A percentile compares a stretch with the other conserved stretches of the same genome.
phyloP scores from a whole-genome alignment of 2,888 invertebrate species.

The Cerceris rybyensis region DNA sequence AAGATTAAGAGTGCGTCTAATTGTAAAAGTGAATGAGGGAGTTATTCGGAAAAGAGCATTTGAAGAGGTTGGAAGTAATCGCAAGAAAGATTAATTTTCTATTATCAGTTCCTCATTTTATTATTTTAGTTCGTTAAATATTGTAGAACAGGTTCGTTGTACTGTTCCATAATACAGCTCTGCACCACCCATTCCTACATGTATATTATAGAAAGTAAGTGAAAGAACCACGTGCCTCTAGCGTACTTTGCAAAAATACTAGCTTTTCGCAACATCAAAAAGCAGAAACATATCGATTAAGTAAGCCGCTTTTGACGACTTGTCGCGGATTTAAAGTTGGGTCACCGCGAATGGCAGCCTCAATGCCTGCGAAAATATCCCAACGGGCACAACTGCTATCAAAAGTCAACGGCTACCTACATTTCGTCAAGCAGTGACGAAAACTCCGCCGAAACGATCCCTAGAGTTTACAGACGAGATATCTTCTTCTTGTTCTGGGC shows the following conservation, averaged over 20 bases:
- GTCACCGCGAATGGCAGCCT: conserved; percentile 40
- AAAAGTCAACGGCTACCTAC: conserved; percentile 36
- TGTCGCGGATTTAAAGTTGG: conserved; percentile 55
- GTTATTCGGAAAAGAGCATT: too few relatives aligned
- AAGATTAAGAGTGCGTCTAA: too few relatives aligned
- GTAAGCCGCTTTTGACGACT: conserved; percentile 52
- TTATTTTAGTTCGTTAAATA: too few relatives aligned
- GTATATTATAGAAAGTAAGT: too few relatives aligned
- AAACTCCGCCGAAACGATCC: conserved; percentile 33
- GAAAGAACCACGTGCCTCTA: background rate
- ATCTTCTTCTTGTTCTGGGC: conserved; percentile 32
- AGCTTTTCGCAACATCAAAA: background rate
- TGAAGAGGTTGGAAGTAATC: too few relatives aligned
- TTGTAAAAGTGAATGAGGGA: too few relatives aligned
- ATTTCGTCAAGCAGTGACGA: conserved; percentile 11
- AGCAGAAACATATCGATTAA: conserved; percentile 49
- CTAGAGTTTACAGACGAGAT: conserved; percentile 47
- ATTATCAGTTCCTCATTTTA: too few relatives aligned
- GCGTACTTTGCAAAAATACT: background rate
- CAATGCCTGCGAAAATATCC: conserved; percentile 59
- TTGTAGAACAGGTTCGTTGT: too few relatives aligned
- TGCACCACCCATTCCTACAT: too few relatives aligned
- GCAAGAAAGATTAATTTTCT: too few relatives aligned
- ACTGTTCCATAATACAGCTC: too few relatives aligned
- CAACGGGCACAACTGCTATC: conserved; percentile 45